Evolutionary conservation across 2,797 vertebrate genomes (phyloP), one percentile per base, ranked within the genome.

Genomic region (Linurgus olivaceus): DNA sequence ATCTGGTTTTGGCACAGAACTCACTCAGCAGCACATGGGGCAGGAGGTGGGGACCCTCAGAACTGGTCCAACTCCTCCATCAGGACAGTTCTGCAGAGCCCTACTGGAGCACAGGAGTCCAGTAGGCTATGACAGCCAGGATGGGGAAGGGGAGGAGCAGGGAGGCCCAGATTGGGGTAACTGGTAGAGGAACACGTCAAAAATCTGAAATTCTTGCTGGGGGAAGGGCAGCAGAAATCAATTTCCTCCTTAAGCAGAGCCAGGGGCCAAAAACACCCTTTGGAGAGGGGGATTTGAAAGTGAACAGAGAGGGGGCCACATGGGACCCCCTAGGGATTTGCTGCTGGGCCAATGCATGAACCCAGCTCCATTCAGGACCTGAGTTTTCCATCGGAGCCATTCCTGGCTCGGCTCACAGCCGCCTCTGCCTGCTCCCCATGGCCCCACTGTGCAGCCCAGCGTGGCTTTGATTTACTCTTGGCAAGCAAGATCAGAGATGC

Each of bases 381-480:
- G 2, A 62, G 15, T 81, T 67, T 76, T 83, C 48, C 50, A 44
- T 11, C 2, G 0, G 70, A 88, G 57, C 40, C 55, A 16, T 61
- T 59, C 74, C 59, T 6, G 18, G 84, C 66, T 75, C 9, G 0
- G 61, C 85, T 87, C 14, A 13, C 55, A 61, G 83, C 81, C 6
- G 2, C 54, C 66, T 45, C 91, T 79, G 80, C 90, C 90, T 52
- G 66, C 80, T 93, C 85, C 92, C 70, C 87, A 37, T 3, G 66
- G 87, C 86, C 79, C 72, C 31, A 14, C 58, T 35, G 68, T 7
- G 18, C 86, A 21, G 77, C 90, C 70, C 67, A 7, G 63, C 16
- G 0, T 89, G 94, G 94, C 93, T 95, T 96, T 93, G 79, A 96
- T 96, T 96, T 94, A 71, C 40, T 93, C 88, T 95, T 96, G 96